Evolutionary conservation across 2,113 vertebrate genomes (phyloP).

Genomic region (Mystacornis crossleyi): DNA sequence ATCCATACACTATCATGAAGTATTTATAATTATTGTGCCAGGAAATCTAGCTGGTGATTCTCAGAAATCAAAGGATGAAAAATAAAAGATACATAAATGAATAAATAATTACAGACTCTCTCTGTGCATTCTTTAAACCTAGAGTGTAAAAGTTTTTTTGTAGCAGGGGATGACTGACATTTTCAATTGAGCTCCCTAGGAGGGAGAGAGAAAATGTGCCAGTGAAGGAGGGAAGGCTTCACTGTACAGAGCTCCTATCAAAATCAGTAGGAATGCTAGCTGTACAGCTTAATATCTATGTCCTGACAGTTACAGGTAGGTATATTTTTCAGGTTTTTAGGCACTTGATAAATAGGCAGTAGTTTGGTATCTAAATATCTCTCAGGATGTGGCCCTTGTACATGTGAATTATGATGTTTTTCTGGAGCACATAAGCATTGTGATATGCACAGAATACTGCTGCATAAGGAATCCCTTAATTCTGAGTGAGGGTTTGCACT

Average conservation of each 20-base stretch:
- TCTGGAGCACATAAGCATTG: neutral
- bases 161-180: neutral
- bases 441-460: neutral
- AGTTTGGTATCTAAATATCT: neutral
- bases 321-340: neutral
- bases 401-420: neutral
- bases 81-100: conserved; percentile 53
- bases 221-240: neutral
- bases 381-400: neutral
- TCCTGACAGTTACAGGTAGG: neutral
- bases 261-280: neutral
- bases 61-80: conserved; percentile 54
- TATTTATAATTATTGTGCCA: conserved; percentile 61
- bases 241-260: neutral
- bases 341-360: neutral
- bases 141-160: neutral
- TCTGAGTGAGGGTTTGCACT: neutral
- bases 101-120: conserved; percentile 43
- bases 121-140: neutral
- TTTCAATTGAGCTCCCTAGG: neutral
- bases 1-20: conserved; percentile 17
- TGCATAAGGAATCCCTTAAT: neutral
- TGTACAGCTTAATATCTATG: neutral
- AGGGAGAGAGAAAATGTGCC: neutral
- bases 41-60: conserved; percentile 34